Conservation (phyloP, 1,140 invertebrate species). For the Scylla paramamosain region DNA sequence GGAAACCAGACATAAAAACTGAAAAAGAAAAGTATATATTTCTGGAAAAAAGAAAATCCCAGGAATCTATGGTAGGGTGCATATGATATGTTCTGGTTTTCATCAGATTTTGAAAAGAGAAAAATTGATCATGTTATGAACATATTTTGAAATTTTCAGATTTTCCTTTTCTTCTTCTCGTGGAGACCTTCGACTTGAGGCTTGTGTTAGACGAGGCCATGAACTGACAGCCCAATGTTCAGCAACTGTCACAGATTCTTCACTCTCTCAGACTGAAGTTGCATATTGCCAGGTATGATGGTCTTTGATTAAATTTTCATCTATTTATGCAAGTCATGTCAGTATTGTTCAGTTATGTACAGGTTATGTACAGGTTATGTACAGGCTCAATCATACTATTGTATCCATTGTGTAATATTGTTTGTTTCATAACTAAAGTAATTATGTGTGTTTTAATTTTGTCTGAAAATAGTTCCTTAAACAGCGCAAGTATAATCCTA, state of each 20-base stretch:
- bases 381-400: no score
- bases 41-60: no score
- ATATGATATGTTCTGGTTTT: no score
- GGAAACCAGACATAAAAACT: no score
- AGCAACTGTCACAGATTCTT: constrained; percentile 86
- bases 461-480: not conserved
- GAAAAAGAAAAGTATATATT: no score
- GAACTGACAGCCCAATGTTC: constrained; percentile 87
- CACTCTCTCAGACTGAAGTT: constrained; percentile 88
- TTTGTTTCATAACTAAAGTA: no score
- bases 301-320: not conserved
- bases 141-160: constrained; percentile 77
- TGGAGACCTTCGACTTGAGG: constrained; percentile 62
- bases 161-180: constrained; percentile 80
- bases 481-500: not conserved
- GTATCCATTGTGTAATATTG: no score
- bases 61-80: no score
- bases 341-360: not conserved
- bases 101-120: no score
- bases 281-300: constrained; percentile 84
- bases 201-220: constrained; percentile 80
- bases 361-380: no score
- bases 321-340: not conserved
- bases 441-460: not conserved
- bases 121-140: not conserved